Evolutionary conservation across 2,888 invertebrate species (phyloP).

Genomic region (Ochlodes sylvanus): DNA sequence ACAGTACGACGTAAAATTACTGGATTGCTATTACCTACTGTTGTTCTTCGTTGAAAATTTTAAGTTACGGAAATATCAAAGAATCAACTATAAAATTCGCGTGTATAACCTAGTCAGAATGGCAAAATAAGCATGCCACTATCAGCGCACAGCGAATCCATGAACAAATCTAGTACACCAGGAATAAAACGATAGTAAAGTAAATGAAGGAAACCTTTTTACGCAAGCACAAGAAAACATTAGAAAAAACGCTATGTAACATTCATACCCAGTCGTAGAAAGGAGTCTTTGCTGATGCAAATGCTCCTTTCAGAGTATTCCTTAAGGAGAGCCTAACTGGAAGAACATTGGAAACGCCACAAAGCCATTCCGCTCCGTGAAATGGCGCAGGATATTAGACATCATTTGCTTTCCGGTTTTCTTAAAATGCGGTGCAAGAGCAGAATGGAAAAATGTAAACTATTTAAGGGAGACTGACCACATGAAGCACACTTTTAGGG

Average conservation of each 20-base stretch:
- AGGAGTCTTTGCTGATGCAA: slow-evolving; percentile 75
- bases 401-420: slow-evolving; percentile 51
- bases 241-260: slow-evolving; percentile 10
- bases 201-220: neutral
- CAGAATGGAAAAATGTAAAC: slow-evolving; percentile 43
- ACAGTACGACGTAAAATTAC: no score
- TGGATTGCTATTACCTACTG: no score
- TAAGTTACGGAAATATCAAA: no score
- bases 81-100: no score
- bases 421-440: slow-evolving; percentile 33
- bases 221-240: neutral
- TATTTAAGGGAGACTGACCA: slow-evolving; percentile 2
- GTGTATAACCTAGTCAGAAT: no score
- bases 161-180: slow-evolving; percentile 8
- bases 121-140: no score
- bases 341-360: slow-evolving; percentile 65
- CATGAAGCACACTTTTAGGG: neutral
- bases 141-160: neutral
- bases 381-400: slow-evolving; percentile 57
- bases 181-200: neutral
- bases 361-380: slow-evolving; percentile 59
- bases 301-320: slow-evolving; percentile 75
- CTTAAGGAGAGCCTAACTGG: slow-evolving; percentile 66
- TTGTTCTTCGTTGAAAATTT: no score
- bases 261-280: slow-evolving; percentile 36